Base-by-base conservation (phyloP, 2,797 vertebrate genomes). In the Channa striata region DNA sequence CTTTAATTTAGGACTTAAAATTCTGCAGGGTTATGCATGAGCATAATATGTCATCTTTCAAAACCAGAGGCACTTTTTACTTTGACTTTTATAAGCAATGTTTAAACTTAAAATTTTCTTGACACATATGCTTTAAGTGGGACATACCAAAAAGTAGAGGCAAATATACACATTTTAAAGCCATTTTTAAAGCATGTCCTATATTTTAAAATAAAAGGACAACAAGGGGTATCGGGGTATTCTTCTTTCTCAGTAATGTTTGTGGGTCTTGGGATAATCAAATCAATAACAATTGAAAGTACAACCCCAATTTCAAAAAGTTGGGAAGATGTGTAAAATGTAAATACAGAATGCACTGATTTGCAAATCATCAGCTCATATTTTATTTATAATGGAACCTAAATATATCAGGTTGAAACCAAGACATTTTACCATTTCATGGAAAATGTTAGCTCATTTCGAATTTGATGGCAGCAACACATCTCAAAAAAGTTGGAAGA, bases 41-140 rank as follows among this genome's bases (percentile, higher is more conserved):
- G 67, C 72, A 21, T 80, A 80, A 56, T 83, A 84, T 84, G 86
- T 76, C 72, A 77, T 52, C 78, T 85, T 83, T 86, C 88, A 40
- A 40, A 40, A 40, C 4, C 46, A 21, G 34, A 5, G 63, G 69
- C 63, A 72, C 75, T 33, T 25, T 61, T 84, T 67, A 75, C 91
- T 93, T 92, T 93, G 83, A 93, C 92, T 93, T 90, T 82, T 74
- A 75, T 74, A 88, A 85, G 72, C n/a, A n/a, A n/a, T n/a, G n/a
- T n/a, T 85, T 76, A 82, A 86, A 90, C 83, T 72, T 74, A 42
- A 61, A 33, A 43, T 84, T 71, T 50, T 44, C 21, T 72, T 23
- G 52, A n/a, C 72, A 44, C 17, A 57, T 69, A 53, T 59, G 53
- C 42, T 72, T 75, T 30, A 80, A 78, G 61, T 59, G 78, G 72